Evolutionary conservation across 2,113 vertebrate genomes (phyloP), one percentile per base, ranked within the genome.

Genomic region (Morone chrysops): DNA sequence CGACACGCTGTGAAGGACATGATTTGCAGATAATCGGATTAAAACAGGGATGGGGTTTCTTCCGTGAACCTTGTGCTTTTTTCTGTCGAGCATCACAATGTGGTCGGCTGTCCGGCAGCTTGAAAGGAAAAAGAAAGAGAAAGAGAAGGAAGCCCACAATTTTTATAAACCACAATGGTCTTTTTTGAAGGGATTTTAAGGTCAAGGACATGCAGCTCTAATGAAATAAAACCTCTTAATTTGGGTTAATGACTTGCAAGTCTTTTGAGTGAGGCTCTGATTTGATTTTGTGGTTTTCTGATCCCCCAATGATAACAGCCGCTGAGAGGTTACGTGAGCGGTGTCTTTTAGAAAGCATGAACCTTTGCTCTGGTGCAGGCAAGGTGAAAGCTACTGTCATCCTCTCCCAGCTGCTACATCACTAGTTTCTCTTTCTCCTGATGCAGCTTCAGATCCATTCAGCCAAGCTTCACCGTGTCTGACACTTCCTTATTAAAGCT

Each of bases 21-120:
- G 90, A 87, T 87, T 88, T 76, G 91, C 57, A 83, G 91, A 85
- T 88, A 79, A 92, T 92, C 70, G 43, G 76, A 78, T 90, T 84
- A 84, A 78, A 85, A 80, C 70, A 47, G 61, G 70, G 86, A 86
- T 89, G 90, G 88, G 91, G 86, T 76, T 82, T 84, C 81, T 81
- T 85, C 81, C 68, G 0, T 70, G 75, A 95, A 87, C 90, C 89
- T 75, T 89, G 84, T 92, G 90, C 74, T 86, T 82, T 47, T 78
- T 47, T 78, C 78, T 31, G 82, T 56, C 2, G 61, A 77, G 71
- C 80, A 77, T 99, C 96, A 99, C 97, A 99, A 97, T 4, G 96
- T 99, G 84, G 98, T 99, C 65, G 98, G 98, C 87, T 98, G 98
- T 85, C 98, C 98, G 87, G 98, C 97, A 88, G 97, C 98, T 99